A percentile compares a stretch with the other conserved stretches of the same genome.
These are phyloP conservation scores for Drosophila monieri DNA, from an alignment of 2,888 invertebrate genomes.

Conservation along the genomic window DNA sequence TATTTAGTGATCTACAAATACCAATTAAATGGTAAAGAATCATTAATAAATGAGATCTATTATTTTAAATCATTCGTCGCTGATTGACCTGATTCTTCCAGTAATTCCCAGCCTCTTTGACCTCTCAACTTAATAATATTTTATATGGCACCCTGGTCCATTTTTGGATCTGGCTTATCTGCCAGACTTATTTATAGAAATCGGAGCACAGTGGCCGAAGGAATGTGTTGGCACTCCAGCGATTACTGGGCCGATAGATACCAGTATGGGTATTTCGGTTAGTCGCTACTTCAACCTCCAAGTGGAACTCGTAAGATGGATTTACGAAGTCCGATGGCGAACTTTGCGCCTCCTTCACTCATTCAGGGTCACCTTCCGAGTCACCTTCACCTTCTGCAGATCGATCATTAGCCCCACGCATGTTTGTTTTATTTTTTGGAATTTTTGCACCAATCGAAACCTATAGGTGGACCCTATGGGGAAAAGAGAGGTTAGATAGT, in stretches of 20 bases:
- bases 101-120: slow-evolving; percentile 9
- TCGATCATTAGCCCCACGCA: slow-evolving; percentile 42
- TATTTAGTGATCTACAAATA: background rate
- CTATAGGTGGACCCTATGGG: slow-evolving; percentile 13
- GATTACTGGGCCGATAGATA: slow-evolving; percentile 16
- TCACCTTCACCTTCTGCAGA: slow-evolving; percentile 45
- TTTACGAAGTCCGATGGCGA: slow-evolving; percentile 10
- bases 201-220: slow-evolving; percentile 13
- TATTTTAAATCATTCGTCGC: background rate
- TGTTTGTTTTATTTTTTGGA: slow-evolving; percentile 3
- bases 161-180: slow-evolving; percentile 25
- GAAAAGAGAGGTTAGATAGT: slow-evolving; percentile 8
- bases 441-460: slow-evolving; percentile 12
- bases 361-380: slow-evolving; percentile 28
- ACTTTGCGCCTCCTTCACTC: slow-evolving; percentile 19
- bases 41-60: background rate
- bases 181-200: slow-evolving; percentile 53
- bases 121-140: background rate
- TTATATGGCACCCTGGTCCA: slow-evolving; percentile 9
- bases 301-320: slow-evolving; percentile 16
- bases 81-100: slow-evolving; percentile 1
- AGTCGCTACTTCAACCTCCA: slow-evolving; percentile 28
- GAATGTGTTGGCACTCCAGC: slow-evolving; percentile 31
- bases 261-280: slow-evolving; percentile 4
- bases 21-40: slow-evolving; percentile 1